Conservation (phyloP, 92 coral and sea anemone genomes). For the Umimayanthus chanpuru region DNA sequence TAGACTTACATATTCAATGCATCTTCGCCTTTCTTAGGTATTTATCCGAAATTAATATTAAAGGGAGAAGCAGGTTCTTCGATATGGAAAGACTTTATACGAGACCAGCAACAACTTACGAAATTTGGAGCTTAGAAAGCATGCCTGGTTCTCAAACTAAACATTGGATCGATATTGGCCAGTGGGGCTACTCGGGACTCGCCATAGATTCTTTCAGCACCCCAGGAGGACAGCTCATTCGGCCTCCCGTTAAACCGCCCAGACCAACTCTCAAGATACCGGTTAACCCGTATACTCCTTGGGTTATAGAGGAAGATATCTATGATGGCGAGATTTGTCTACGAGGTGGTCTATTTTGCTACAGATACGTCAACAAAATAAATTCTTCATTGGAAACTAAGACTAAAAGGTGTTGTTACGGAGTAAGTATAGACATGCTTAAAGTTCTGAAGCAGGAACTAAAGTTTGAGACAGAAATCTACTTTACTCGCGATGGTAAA, state of each 20-base stretch:
- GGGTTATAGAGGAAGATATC: not conserved
- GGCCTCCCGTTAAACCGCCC: not conserved
- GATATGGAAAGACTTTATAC: not conserved
- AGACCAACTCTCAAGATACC: not conserved
- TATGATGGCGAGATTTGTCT: not conserved
- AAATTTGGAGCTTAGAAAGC: not conserved
- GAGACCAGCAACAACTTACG: not conserved
- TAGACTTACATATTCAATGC: not conserved
- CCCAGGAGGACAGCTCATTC: not conserved
- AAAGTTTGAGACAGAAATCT: not conserved
- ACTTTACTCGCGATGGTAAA: not conserved
- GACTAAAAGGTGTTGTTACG: conserved; percentile 1
- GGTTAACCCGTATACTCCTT: not conserved
- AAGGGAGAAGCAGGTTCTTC: not conserved
- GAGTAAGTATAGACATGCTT: not conserved
- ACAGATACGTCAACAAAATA: not conserved
- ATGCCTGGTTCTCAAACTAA: not conserved
- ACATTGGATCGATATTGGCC: not conserved
- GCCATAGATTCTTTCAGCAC: not conserved
- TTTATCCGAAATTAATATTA: not conserved
- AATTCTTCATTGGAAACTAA: not conserved
- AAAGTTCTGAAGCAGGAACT: not conserved
- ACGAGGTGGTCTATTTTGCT: conserved; percentile 11
- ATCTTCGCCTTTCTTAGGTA: not conserved
- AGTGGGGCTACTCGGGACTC: conserved; percentile 2